Conservation (phyloP, 2,888 invertebrate genomes). For the Drosophila vallismaia region DNA sequence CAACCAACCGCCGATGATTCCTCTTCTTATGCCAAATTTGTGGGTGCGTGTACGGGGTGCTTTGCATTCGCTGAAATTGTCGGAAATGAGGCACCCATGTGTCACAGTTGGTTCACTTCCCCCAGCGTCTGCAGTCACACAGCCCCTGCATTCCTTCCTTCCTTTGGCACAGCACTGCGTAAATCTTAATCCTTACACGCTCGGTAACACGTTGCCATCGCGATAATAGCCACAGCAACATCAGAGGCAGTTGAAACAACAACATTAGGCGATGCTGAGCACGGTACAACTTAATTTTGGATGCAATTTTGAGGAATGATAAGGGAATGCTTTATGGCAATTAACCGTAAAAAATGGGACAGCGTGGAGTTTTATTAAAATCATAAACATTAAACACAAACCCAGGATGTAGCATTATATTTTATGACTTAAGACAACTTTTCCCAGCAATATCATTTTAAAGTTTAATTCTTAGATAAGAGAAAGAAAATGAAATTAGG, state of each 20-base stretch:
- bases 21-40: slow-evolving; percentile 52
- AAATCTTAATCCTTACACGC: slow-evolving; percentile 76
- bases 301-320: slow-evolving; percentile 36
- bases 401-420: background rate
- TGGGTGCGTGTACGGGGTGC: slow-evolving; percentile 47
- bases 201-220: slow-evolving; percentile 64
- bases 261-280: slow-evolving; percentile 32
- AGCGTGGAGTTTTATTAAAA: slow-evolving; percentile 1
- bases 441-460: background rate
- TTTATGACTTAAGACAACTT: background rate
- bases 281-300: slow-evolving; percentile 39
- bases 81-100: slow-evolving; percentile 69
- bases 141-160: slow-evolving; percentile 31
- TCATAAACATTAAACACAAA: slow-evolving; percentile 20
- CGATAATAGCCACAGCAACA: slow-evolving; percentile 50
- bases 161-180: slow-evolving; percentile 56
- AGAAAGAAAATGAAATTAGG: background rate
- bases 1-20: slow-evolving; percentile 13
- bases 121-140: slow-evolving; percentile 3
- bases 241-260: slow-evolving; percentile 30
- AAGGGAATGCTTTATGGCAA: slow-evolving; percentile 22
- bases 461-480: background rate
- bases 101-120: slow-evolving; percentile 52
- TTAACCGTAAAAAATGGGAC: slow-evolving; percentile 15
- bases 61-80: slow-evolving; percentile 54